A percentile compares a stretch with the other conserved stretches of the same genome.
phyloP scores from a whole-genome alignment of 2,113 vertebrate species.

The Callipepla squamata region DNA sequence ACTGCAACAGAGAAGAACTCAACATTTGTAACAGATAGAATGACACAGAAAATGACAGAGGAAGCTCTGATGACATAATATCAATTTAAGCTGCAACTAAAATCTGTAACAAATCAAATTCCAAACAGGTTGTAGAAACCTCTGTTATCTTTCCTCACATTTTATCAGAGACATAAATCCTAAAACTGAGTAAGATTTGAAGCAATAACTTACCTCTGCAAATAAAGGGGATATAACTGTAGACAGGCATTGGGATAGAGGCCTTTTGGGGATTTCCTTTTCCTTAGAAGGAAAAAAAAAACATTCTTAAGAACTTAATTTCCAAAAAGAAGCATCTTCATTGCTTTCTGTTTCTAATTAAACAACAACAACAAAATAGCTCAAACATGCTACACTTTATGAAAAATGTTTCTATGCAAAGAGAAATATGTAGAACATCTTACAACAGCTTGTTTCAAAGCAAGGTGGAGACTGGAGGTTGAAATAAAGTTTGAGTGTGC shows the following conservation, averaged over 20 bases:
- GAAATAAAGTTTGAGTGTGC: neutral
- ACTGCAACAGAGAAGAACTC: neutral
- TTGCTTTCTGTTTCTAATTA: neutral
- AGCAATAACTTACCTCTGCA: constrained; percentile 85
- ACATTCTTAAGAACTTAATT: neutral
- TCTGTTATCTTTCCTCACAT: neutral
- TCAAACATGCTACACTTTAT: neutral
- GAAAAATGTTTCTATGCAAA: neutral
- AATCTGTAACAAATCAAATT: neutral
- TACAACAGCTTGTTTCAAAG: neutral
- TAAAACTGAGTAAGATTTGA: neutral
- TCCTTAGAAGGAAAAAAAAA: constrained; percentile 65
- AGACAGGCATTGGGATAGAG: constrained; percentile 91
- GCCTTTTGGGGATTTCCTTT: constrained; percentile 86
- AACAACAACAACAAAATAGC: neutral
- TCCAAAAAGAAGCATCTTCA: neutral
- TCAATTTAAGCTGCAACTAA: neutral
- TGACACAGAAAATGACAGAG: neutral
- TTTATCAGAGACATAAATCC: neutral
- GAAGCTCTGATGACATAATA: neutral
- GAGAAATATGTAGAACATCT: neutral
- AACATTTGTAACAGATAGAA: neutral
- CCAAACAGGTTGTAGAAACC: neutral
- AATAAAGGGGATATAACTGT: constrained; percentile 94
- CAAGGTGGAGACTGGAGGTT: neutral